Percentiles rank a stretch among this genome's conserved stretches.
phyloP scores from a whole-genome alignment of 2,888 invertebrate genomes.

The Hyles lineata region DNA sequence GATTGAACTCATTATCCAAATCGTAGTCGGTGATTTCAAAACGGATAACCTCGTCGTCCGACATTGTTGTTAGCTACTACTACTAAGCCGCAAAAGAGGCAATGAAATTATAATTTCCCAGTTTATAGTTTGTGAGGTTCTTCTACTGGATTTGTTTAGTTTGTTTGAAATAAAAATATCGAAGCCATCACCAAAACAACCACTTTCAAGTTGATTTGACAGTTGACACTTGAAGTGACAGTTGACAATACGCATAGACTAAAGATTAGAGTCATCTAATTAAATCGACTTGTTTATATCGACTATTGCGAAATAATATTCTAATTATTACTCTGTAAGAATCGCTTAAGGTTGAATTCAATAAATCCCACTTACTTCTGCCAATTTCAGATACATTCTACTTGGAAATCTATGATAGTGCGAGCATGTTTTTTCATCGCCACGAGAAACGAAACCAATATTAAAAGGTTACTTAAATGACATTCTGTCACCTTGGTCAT shows the following conservation, averaged over 20 bases:
- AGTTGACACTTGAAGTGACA: not conserved
- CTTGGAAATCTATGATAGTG: too few species aligned
- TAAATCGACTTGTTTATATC: not conserved
- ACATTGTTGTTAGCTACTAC: conserved; percentile 75
- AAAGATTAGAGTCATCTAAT: not conserved
- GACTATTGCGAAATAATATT: too few species aligned
- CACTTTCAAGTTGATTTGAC: not conserved
- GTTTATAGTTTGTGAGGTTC: not conserved
- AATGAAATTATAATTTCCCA: not conserved
- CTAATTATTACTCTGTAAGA: too few species aligned
- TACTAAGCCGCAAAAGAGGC: not conserved
- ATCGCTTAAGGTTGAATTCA: too few species aligned
- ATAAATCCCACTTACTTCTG: too few species aligned
- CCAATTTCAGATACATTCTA: too few species aligned
- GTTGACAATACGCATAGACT: not conserved
- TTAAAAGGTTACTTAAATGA: too few species aligned
- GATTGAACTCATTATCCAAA: conserved; percentile 96
- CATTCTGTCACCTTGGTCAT: too few species aligned
- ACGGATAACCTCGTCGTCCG: conserved; percentile 94
- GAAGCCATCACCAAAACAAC: not conserved
- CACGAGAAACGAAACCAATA: too few species aligned
- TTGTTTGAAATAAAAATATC: not conserved
- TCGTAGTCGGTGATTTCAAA: conserved; percentile 98
- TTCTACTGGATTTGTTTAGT: not conserved
- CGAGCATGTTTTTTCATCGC: too few species aligned